Conservation (phyloP, 2,113 vertebrate species). For the Anolis carolinensis region DNA sequence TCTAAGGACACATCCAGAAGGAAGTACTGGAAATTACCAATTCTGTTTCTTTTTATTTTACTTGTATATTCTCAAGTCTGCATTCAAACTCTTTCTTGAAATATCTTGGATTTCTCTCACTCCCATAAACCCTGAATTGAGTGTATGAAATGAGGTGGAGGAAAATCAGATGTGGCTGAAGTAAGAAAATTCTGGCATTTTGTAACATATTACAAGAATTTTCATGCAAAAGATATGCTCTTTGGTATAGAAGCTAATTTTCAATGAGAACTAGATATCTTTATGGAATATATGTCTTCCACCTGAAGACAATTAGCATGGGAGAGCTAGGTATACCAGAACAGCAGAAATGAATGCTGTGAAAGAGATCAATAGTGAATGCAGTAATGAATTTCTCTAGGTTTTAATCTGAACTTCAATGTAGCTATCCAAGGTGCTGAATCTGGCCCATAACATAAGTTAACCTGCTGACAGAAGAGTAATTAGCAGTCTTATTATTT, state of each 20-base stretch:
- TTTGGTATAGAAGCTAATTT: not conserved
- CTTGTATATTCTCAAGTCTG: too few relatives aligned
- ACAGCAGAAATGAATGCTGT: not conserved
- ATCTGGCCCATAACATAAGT: too few relatives aligned
- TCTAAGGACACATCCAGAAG: too few relatives aligned
- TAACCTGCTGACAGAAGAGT: too few relatives aligned
- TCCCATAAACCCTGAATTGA: not conserved
- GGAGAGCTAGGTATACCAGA: not conserved
- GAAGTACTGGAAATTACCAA: not conserved
- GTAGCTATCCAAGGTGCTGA: too few relatives aligned
- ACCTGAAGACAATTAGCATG: not conserved
- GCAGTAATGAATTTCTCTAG: not conserved
- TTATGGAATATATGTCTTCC: not conserved
- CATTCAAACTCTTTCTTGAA: too few relatives aligned
- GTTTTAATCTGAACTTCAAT: not conserved
- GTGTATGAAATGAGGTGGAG: not conserved
- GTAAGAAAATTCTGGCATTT: not conserved
- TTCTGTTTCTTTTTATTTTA: not conserved
- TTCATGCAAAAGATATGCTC: not conserved
- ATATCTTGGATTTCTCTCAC: not conserved
- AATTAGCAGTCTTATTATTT: not conserved
- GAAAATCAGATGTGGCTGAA: slow-evolving; percentile 10
- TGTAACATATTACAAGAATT: not conserved
- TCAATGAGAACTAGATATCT: not conserved
- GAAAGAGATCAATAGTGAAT: too few relatives aligned